Conservation (phyloP, 2,888 invertebrate genomes). For the Rhyacophila evoluta region DNA sequence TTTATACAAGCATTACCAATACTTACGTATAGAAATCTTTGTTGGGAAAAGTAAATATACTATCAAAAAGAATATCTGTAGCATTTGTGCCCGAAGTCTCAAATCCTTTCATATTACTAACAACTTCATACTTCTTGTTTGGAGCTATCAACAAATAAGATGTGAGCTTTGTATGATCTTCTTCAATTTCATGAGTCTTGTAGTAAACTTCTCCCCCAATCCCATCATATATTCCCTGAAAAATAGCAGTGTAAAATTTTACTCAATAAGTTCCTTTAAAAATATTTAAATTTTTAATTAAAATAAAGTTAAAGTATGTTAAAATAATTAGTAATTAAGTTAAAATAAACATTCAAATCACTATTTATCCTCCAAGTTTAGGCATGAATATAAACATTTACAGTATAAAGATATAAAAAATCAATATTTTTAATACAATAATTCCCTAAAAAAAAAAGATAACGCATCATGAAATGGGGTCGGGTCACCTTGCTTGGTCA, state of each 20-base stretch:
- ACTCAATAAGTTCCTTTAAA: too few species aligned
- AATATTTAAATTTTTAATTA: too few species aligned
- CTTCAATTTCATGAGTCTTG: neutral
- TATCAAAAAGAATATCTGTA: neutral
- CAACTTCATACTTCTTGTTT: neutral
- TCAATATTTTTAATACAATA: too few species aligned
- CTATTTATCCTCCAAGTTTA: too few species aligned
- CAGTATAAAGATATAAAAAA: too few species aligned
- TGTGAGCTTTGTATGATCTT: neutral
- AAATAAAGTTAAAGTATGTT: too few species aligned
- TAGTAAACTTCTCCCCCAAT: neutral
- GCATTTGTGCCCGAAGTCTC: neutral
- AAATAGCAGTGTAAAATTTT: neutral
- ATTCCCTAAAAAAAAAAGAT: too few species aligned
- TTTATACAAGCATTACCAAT: neutral
- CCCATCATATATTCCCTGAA: neutral
- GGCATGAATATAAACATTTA: too few species aligned
- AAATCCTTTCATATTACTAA: neutral
- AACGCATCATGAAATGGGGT: too few species aligned
- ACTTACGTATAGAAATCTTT: neutral
- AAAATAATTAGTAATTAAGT: too few species aligned
- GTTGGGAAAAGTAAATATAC: neutral
- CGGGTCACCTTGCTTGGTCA: too few species aligned
- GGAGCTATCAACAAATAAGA: neutral
- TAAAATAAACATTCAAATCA: too few species aligned